Base-by-base conservation (phyloP, 2,113 vertebrate genomes). In the Callaeas wilsoni region DNA sequence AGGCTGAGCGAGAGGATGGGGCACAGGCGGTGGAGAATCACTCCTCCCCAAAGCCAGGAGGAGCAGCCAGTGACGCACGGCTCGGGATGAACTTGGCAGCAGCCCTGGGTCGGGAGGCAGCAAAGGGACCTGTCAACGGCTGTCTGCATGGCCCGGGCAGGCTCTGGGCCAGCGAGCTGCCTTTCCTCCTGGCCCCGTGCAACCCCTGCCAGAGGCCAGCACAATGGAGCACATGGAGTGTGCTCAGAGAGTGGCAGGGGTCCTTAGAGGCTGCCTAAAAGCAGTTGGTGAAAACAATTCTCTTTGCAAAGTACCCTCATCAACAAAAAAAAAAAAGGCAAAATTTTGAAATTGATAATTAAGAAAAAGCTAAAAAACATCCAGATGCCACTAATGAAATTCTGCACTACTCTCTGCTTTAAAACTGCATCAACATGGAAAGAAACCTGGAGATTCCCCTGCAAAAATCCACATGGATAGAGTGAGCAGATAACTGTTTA, bases 401-500 rank as follows among this genome's bases (percentile, higher is more conserved):
- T 50, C 52, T 60, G 44, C 12, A 47, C 6, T 32, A 16, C 13
- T 11, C 46, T 56, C n/a, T 78, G 56, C 20, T 75, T 63, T 47
- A 76, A 76, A 52, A 67, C 25, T 23, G 23, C 16, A 59, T 15
- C 39, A 77, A 35, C 18, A 10, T 2, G 4, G 18, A 77, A 77
- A 67, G 37, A 87, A 91, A 77, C 27, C 26, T n/a, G 46, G 30
- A 59, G 30, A 47, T 35, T 47, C 14, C 12, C 21, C 42, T 9
- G 10, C 85, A 92, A 93, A 93, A 82, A 92, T 50, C 63, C 90
- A 92, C 74, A 16, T 30, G 30, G 57, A 50, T 97, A 86, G 71
- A 60, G 95, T 98, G 97, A 97, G 97, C 97, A 95, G 94, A 93
- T 95, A 97, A 96, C 79, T 76, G 92, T 98, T 98, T 97, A 97